These are phyloP conservation scores for Syrmaticus mikado DNA, from an alignment of 2,113 vertebrate species.

Conservation along the genomic window DNA sequence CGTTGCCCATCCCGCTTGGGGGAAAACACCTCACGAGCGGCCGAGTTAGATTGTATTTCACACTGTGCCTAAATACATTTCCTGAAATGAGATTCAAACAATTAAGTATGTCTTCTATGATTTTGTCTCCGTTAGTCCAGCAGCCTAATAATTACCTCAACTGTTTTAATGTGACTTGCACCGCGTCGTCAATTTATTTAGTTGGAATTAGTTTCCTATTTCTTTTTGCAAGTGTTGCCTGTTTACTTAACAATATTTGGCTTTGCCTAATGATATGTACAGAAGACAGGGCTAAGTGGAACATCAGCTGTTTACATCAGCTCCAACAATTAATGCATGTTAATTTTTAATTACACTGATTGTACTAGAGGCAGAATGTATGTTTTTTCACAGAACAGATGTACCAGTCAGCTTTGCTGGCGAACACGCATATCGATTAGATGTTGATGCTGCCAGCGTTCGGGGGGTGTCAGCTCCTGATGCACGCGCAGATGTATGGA, in stretches of 20 bases:
- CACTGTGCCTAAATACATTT: constrained; percentile 59
- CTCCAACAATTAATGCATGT: constrained; percentile 97
- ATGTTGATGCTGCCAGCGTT: constrained; percentile 80
- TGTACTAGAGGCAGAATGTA: constrained; percentile 90
- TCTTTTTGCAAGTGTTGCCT: constrained; percentile 81
- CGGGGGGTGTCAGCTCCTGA: constrained; percentile 61
- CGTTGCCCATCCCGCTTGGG: neutral
- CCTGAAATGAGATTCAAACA: constrained; percentile 76
- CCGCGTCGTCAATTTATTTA: constrained; percentile 78
- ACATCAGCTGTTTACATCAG: constrained; percentile 96
- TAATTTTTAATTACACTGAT: constrained; percentile 99
- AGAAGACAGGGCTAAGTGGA: constrained; percentile 93
- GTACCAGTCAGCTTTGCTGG: constrained; percentile 85
- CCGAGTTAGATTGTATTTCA: constrained; percentile 51
- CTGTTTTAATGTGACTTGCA: constrained; percentile 74
- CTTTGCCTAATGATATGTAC: constrained; percentile 91
- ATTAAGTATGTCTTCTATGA: constrained; percentile 73
- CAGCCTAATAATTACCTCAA: constrained; percentile 72
- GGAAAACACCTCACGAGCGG: neutral
- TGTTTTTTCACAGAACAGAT: constrained; percentile 91
- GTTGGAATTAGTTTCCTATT: constrained; percentile 82
- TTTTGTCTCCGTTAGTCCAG: constrained; percentile 74
- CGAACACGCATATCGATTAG: constrained; percentile 83
- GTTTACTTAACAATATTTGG: constrained; percentile 86
- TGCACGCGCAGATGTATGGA: constrained; percentile 64